Base-by-base conservation (phyloP, 2,113 vertebrate genomes). In the Actenoides hombroni region DNA sequence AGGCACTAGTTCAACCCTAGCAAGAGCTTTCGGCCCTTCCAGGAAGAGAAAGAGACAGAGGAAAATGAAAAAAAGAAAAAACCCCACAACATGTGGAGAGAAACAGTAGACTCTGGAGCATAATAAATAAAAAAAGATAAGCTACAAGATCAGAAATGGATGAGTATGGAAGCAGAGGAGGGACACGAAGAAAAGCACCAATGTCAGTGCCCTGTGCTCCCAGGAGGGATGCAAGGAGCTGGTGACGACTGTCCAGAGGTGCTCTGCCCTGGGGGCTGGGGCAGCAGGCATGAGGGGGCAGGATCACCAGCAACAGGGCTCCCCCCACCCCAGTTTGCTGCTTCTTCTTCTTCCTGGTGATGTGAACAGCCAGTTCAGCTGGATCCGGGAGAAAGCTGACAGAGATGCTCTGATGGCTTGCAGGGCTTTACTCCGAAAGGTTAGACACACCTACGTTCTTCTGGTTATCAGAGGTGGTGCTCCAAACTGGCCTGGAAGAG, bases 1-100 rank as follows among this genome's bases (percentile, higher is more conserved):
- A 80, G 39, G 79, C 71, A 90, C 5, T 49, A 65, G 18, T 77
- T 96, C 70, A 85, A 71, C 42, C 42, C 48, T 48, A 90, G 74
- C 8, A 90, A 84, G 90, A 91, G 33, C 71, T 97, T 92, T 93
- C 90, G 73, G 40, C 75, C 85, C 40, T 96, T 31, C 49, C 79
- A 94, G 82, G 82, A 94, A 92, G 33, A 14, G 37, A 82, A 90
- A 77, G 53, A 88, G 61, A 79, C 13, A 10, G 67, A 93, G 35
- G 13, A 44, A 94, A 85, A 93, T 91, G 60, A 91, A 79, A 53
- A 31, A 56, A 56, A 33, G 6, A 31, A 56, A 56, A 56, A 31
- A 54, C 9, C 26, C 28, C 25, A 54, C 54, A 19, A 53, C 31
- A 57, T 2, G 1, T 56, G 37, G 35, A 73, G 82, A 92, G 90